These are phyloP conservation scores for Hemicrepidius hirtus DNA, from an alignment of 2,888 invertebrate genomes.

Conservation along the genomic window DNA sequence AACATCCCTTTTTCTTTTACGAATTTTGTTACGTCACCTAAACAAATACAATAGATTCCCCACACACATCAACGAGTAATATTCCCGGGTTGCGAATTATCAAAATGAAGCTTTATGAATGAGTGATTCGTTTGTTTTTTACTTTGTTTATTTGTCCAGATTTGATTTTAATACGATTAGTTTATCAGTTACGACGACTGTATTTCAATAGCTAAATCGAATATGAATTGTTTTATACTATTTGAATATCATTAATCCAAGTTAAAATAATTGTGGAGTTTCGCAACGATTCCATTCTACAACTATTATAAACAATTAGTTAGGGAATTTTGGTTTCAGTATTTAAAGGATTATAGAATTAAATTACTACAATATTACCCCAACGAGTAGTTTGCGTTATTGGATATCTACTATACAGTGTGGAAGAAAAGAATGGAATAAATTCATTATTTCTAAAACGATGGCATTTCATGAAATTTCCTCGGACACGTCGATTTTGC, in stretches of 20 bases:
- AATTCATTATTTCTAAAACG: too few relatives aligned
- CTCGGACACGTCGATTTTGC: too few relatives aligned
- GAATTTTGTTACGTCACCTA: not conserved
- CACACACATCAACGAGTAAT: constrained; percentile 9
- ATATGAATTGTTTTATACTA: too few relatives aligned
- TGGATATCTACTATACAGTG: too few relatives aligned
- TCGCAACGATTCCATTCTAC: too few relatives aligned
- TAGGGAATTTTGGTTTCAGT: not conserved
- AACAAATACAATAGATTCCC: constrained; percentile 16
- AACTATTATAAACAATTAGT: too few relatives aligned
- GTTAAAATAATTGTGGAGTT: too few relatives aligned
- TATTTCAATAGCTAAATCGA: not conserved
- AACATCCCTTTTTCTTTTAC: constrained; percentile 11
- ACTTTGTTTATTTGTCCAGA: not conserved
- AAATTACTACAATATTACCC: not conserved
- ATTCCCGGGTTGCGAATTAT: constrained; percentile 2
- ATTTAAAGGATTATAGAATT: not conserved
- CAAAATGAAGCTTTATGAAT: constrained; percentile 13
- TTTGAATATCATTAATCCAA: too few relatives aligned
- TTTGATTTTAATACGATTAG: not conserved
- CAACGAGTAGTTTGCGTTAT: not conserved
- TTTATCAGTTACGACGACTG: not conserved
- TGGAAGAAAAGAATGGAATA: too few relatives aligned
- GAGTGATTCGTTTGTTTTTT: not conserved
- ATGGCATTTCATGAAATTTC: too few relatives aligned